A percentile compares a stretch with the other conserved stretches of the same genome.
phyloP scores from a whole-genome alignment of 2,797 vertebrate species.

The Tauraco hartlaubi region DNA sequence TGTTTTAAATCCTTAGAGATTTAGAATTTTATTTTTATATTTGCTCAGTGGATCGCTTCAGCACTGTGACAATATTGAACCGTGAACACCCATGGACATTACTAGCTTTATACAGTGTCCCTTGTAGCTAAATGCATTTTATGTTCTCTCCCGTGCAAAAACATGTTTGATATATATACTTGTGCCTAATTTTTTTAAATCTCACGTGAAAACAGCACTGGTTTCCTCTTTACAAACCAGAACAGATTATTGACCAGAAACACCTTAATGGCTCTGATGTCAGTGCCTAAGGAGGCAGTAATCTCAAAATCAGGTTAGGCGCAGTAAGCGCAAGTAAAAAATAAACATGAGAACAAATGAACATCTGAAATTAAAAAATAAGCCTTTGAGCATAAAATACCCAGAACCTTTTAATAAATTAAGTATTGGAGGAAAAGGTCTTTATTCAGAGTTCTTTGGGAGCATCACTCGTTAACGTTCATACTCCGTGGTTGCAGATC shows the following conservation, averaged over 20 bases:
- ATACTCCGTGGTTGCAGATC: not conserved
- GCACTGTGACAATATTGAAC: not conserved
- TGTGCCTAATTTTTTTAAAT: not conserved
- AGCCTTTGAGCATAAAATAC: not conserved
- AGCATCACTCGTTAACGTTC: fast-evolving
- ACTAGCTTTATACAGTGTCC: not conserved
- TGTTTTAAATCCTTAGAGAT: not conserved
- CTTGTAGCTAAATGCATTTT: not conserved
- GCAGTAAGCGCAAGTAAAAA: not conserved
- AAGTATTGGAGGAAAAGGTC: fast-evolving
- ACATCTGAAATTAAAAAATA: not conserved
- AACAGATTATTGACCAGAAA: not conserved
- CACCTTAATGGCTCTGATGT: constrained; percentile 32
- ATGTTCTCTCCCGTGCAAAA: not conserved
- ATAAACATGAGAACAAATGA: not conserved
- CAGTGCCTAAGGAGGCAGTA: constrained; percentile 22
- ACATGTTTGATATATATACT: not conserved
- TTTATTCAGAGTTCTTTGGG: not conserved
- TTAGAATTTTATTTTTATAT: not conserved
- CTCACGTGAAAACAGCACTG: not conserved
- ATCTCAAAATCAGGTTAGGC: constrained; percentile 45
- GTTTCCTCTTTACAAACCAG: not conserved
- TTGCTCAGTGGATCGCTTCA: not conserved
- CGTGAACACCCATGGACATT: fast-evolving
- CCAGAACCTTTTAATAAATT: not conserved